phyloP scores from a whole-genome alignment of 1,140 invertebrate genomes.

The Brachionus rotundiformis region DNA sequence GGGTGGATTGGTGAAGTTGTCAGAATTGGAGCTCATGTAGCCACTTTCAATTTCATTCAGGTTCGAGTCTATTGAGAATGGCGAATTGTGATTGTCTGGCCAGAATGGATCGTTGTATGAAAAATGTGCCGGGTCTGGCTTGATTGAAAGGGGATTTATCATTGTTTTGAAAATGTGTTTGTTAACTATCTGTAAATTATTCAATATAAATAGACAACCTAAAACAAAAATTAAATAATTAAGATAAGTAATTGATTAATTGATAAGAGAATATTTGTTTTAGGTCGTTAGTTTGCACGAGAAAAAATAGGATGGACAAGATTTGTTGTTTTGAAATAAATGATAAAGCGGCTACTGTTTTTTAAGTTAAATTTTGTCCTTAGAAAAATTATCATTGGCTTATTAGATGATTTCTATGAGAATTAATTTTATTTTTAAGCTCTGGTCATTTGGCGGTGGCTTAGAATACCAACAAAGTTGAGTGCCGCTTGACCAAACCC shows the following conservation, averaged over 20 bases:
- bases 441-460: background rate
- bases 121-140: background rate
- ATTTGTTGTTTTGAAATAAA: background rate
- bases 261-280: slow-evolving; percentile 4
- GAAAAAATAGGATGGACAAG: slow-evolving; percentile 13
- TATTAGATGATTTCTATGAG: background rate
- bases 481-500: background rate
- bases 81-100: background rate
- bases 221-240: background rate
- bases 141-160: background rate
- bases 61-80: slow-evolving; percentile 12
- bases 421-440: background rate
- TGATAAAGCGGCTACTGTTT: background rate
- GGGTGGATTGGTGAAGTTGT: background rate
- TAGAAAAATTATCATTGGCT: background rate
- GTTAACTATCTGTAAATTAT: too few relatives aligned
- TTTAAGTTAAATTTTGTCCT: background rate
- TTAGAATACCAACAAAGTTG: background rate
- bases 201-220: background rate
- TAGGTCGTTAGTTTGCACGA: slow-evolving; percentile 22
- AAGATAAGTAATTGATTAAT: slow-evolving; percentile 11
- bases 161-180: too few relatives aligned
- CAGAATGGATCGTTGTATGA: background rate
- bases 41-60: background rate
- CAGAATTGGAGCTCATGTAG: background rate